Evolutionary conservation across 2,113 vertebrate species (phyloP).

Genomic region (Xyliphius kryptos): DNA sequence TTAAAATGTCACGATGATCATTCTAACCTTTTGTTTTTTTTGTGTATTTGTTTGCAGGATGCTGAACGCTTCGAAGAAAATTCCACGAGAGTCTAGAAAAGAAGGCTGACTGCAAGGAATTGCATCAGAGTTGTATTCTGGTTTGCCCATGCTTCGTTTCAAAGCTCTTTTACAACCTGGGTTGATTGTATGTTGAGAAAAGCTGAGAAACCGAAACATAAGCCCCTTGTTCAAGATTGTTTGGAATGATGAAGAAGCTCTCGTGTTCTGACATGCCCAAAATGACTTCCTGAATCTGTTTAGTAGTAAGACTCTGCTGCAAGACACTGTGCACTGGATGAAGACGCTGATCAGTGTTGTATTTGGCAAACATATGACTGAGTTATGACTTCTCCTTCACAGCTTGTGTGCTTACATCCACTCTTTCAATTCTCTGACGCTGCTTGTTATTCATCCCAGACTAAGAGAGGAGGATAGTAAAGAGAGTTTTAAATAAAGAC

Average conservation of each 20-base stretch:
- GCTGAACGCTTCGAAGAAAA: background rate
- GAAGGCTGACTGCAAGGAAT: no score
- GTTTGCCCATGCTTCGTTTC: no score
- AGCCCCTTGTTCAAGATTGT: constrained; percentile 14
- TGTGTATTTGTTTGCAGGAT: constrained; percentile 11
- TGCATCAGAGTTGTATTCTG: no score
- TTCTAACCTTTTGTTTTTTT: constrained; percentile 2
- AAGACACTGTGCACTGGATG: background rate
- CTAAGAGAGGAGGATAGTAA: constrained; percentile 13
- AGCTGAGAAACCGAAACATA: constrained; percentile 1
- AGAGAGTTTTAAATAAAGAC: background rate
- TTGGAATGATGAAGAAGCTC: constrained; percentile 9
- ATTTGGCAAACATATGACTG: background rate
- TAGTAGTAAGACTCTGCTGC: background rate
- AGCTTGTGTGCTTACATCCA: constrained; percentile 1
- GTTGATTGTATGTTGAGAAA: background rate
- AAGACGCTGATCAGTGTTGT: constrained; percentile 2
- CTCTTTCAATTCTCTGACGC: constrained; percentile 11
- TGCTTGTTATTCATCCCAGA: constrained; percentile 8
- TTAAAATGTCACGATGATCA: no score
- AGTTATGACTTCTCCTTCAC: constrained; percentile 22
- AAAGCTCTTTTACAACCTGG: no score
- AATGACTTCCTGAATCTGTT: constrained; percentile 10
- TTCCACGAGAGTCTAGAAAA: background rate
- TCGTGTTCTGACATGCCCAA: constrained; percentile 23